Conservation (phyloP, 2,888 invertebrate genomes). For the Atrina japonica region DNA sequence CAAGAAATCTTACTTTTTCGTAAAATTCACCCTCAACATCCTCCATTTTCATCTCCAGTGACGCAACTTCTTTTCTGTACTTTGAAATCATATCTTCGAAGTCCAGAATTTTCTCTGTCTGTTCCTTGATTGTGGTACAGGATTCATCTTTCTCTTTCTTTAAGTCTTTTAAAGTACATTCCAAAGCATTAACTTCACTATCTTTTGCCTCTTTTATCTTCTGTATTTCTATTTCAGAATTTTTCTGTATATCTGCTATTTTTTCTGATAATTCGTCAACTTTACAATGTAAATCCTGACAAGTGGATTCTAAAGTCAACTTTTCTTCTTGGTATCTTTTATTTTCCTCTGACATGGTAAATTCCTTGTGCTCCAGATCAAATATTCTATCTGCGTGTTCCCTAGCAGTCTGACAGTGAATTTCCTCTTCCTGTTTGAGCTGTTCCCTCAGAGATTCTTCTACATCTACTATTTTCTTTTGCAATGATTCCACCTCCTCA, state of each 20-base stretch:
- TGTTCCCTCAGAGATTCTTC: slow-evolving; percentile 43
- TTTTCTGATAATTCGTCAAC: neutral
- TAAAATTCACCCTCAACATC: slow-evolving; percentile 8
- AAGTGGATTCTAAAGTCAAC: neutral
- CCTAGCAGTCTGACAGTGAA: slow-evolving; percentile 37
- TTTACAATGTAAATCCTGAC: slow-evolving; percentile 3
- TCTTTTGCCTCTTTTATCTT: slow-evolving; percentile 9
- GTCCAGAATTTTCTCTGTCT: slow-evolving; percentile 12
- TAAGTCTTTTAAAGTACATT: slow-evolving; percentile 1
- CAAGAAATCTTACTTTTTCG: neutral
- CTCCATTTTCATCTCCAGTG: slow-evolving; percentile 8
- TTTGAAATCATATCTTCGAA: neutral
- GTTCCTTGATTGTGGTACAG: neutral
- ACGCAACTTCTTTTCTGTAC: neutral
- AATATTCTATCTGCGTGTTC: slow-evolving; percentile 49
- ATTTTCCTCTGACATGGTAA: slow-evolving; percentile 39
- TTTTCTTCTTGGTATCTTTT: neutral
- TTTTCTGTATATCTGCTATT: neutral
- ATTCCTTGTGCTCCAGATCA: slow-evolving; percentile 47
- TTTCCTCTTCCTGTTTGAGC: slow-evolving; percentile 41
- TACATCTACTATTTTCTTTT: slow-evolving; percentile 31
- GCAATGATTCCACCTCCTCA: slow-evolving; percentile 38
- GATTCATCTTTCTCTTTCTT: neutral
- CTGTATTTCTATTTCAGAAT: neutral
- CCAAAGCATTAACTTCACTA: neutral